These are phyloP conservation scores for Leptobrachium leishanense DNA, from an alignment of 2,113 vertebrate species.

Conservation along the genomic window DNA sequence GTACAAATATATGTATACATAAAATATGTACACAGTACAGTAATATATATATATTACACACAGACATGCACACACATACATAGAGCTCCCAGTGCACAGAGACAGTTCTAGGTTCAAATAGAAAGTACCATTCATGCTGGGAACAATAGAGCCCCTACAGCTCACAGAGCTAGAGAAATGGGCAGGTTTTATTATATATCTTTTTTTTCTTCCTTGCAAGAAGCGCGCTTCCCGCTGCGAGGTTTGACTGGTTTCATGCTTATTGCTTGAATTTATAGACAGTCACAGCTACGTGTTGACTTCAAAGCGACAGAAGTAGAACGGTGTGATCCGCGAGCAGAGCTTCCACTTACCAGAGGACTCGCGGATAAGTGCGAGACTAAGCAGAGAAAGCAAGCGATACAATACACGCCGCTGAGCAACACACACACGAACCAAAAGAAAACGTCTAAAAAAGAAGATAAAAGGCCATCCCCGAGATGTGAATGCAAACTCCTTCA, in stretches of 20 bases:
- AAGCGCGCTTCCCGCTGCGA: constrained; percentile 4
- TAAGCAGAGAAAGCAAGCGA: neutral
- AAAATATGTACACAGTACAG: too few relatives aligned
- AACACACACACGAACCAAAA: neutral
- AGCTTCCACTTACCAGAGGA: constrained; percentile 25
- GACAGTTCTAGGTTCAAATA: neutral
- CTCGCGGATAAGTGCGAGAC: constrained; percentile 1
- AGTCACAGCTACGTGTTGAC: constrained; percentile 27
- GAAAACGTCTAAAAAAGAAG: too few relatives aligned
- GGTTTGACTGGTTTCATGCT: constrained; percentile 23
- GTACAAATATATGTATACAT: too few relatives aligned
- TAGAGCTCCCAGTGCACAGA: too few relatives aligned
- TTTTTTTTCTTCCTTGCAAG: neutral
- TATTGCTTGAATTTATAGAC: constrained; percentile 45
- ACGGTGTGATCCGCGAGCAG: constrained; percentile 31
- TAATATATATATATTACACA: too few relatives aligned
- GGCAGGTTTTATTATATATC: neutral
- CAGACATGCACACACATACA: too few relatives aligned
- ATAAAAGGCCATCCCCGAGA: too few relatives aligned
- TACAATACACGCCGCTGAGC: neutral
- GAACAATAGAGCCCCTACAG: neutral
- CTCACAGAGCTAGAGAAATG: neutral
- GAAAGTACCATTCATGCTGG: neutral
- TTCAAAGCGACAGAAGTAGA: constrained; percentile 6
- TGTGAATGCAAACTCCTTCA: too few relatives aligned